These are phyloP conservation scores for Linnaemya tessellans DNA, from an alignment of 2,888 invertebrate species.

Conservation along the genomic window DNA sequence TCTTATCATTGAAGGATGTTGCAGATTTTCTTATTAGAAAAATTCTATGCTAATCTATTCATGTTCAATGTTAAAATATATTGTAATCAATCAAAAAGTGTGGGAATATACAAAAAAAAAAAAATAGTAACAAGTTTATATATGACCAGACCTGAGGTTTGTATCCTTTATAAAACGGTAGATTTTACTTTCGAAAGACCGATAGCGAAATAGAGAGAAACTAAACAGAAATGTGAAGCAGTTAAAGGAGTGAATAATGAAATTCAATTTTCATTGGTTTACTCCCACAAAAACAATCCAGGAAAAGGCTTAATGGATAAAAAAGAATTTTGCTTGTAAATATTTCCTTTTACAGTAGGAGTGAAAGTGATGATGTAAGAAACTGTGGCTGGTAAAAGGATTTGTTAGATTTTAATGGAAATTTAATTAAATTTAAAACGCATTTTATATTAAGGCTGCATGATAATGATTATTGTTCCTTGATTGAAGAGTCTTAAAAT, in stretches of 20 bases:
- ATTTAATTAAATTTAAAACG: slow-evolving; percentile 70
- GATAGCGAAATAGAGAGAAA: neutral
- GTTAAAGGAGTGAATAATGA: slow-evolving; percentile 25
- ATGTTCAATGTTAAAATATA: neutral
- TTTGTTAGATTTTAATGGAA: slow-evolving; percentile 55
- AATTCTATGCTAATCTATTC: neutral
- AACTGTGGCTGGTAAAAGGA: slow-evolving; percentile 71
- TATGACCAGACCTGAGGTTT: slow-evolving; percentile 1
- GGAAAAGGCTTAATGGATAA: slow-evolving; percentile 64
- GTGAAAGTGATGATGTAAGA: slow-evolving; percentile 78
- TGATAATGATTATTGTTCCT: slow-evolving; percentile 28
- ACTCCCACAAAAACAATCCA: slow-evolving; percentile 53
- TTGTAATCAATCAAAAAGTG: slow-evolving; percentile 67
- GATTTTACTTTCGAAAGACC: slow-evolving; percentile 24
- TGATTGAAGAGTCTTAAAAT: neutral
- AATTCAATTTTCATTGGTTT: slow-evolving; percentile 70
- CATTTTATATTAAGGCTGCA: slow-evolving; percentile 44
- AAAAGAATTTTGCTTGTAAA: slow-evolving; percentile 25
- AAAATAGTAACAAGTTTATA: slow-evolving; percentile 6
- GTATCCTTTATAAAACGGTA: slow-evolving; percentile 68
- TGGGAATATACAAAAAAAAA: slow-evolving; percentile 25
- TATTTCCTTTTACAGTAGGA: slow-evolving; percentile 70
- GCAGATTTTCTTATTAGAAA: slow-evolving; percentile 8
- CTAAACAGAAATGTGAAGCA: neutral
- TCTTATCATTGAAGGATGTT: slow-evolving; percentile 41